Evolutionary conservation across 2,113 vertebrate genomes (phyloP).

Genomic region (Toxotes chatareus): DNA sequence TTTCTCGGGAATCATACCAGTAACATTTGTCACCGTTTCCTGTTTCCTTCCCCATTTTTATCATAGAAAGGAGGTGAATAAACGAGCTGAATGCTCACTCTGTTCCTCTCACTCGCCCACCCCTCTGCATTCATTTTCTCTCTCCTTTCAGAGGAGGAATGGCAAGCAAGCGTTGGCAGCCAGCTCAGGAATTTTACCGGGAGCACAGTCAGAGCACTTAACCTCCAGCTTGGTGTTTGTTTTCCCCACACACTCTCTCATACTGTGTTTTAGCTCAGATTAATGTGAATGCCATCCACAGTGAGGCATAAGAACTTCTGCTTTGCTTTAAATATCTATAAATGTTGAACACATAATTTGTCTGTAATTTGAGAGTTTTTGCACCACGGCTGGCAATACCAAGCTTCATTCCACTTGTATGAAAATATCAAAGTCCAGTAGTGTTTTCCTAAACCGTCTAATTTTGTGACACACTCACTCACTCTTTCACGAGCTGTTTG

Average conservation of each 20-base stretch:
- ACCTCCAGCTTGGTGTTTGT: conserved; percentile 75
- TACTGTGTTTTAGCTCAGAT: conserved; percentile 50
- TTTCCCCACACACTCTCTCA: conserved; percentile 60
- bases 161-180: conserved; percentile 71
- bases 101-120: conserved; percentile 56
- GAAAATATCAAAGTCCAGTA: conserved; percentile 9
- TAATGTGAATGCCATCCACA: conserved; percentile 35
- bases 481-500: background rate
- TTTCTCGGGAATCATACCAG: conserved; percentile 22
- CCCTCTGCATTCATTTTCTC: conserved; percentile 62
- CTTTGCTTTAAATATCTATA: conserved; percentile 15
- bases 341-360: background rate
- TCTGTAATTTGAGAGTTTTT: background rate
- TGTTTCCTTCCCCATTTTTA: conserved; percentile 38
- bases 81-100: conserved; percentile 66
- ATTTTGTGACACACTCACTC: background rate
- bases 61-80: conserved; percentile 31
- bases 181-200: conserved; percentile 76
- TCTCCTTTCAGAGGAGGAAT: conserved; percentile 72
- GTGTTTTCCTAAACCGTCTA: background rate
- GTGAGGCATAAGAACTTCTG: conserved; percentile 22
- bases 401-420: background rate
- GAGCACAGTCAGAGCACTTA: conserved; percentile 76
- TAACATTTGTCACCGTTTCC: conserved; percentile 46
- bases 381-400: background rate